Evolutionary conservation across 2,113 vertebrate species (phyloP).

Genomic region (Herpetotheres cachinnans): DNA sequence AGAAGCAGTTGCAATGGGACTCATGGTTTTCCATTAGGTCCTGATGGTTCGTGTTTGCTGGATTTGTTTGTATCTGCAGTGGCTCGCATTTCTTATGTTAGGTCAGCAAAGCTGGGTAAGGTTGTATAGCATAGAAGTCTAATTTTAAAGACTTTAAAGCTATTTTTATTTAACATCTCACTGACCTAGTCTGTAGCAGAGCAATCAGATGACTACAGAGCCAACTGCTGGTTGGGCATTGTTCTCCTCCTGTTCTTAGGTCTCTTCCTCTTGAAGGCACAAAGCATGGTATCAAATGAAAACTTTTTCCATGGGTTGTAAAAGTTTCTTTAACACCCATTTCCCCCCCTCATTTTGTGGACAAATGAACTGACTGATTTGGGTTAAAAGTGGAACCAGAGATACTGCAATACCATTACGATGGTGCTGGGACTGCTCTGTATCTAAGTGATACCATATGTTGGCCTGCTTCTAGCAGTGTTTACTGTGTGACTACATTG

Average conservation of each 20-base stretch:
- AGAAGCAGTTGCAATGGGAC: neutral
- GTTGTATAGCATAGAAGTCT: neutral
- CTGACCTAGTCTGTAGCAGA: neutral
- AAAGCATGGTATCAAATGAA: neutral
- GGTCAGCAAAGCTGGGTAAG: neutral
- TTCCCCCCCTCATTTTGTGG: neutral
- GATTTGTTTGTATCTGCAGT: neutral
- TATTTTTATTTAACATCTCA: neutral
- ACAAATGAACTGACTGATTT: neutral
- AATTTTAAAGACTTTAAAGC: neutral
- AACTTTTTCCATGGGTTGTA: neutral
- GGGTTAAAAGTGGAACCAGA: neutral
- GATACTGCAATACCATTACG: neutral
- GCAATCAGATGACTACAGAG: neutral
- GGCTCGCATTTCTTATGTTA: neutral
- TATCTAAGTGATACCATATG: conserved; percentile 45
- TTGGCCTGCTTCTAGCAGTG: neutral
- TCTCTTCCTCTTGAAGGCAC: neutral
- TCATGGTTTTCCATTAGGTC: neutral
- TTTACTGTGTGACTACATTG: neutral
- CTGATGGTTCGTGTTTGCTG: neutral
- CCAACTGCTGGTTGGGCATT: neutral
- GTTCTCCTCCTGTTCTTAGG: neutral
- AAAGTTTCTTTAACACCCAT: neutral
- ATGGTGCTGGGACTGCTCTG: neutral